Evolutionary conservation across 2,888 invertebrate species (phyloP).

Genomic region (Patella depressa): DNA sequence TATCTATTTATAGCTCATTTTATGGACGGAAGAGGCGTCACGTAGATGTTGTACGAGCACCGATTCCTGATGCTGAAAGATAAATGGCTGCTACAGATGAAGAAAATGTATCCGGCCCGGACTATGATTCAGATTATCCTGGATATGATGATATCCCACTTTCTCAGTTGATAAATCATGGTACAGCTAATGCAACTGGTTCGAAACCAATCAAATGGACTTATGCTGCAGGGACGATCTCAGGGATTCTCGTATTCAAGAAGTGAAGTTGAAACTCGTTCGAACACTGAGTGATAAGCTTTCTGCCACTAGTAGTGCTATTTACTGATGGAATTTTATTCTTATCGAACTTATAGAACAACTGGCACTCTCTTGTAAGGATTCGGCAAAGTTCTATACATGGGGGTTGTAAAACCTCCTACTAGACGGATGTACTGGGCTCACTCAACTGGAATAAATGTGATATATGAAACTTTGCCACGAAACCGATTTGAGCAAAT

Average conservation of each 20-base stretch:
- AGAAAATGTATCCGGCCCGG: background rate
- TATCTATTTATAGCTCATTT: background rate
- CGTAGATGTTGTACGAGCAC: background rate
- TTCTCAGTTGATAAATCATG: background rate
- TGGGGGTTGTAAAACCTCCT: background rate
- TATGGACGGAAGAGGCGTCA: background rate
- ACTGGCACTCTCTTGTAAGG: background rate
- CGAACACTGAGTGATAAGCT: background rate
- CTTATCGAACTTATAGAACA: background rate
- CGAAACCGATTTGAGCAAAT: background rate
- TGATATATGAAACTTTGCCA: background rate
- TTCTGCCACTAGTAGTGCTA: background rate
- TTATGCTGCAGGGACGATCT: background rate
- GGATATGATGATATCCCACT: background rate
- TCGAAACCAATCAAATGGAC: slow-evolving; percentile 1
- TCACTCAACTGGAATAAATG: background rate
- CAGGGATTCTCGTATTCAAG: background rate
- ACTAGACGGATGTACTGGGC: background rate
- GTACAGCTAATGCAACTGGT: background rate
- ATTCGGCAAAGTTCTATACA: background rate
- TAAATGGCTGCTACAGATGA: background rate
- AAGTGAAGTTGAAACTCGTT: background rate
- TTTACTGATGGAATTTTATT: background rate
- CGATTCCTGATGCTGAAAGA: background rate
- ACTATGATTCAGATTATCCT: background rate